Conservation (phyloP, 2,888 invertebrate genomes). For the Watsonalla cultraria region DNA sequence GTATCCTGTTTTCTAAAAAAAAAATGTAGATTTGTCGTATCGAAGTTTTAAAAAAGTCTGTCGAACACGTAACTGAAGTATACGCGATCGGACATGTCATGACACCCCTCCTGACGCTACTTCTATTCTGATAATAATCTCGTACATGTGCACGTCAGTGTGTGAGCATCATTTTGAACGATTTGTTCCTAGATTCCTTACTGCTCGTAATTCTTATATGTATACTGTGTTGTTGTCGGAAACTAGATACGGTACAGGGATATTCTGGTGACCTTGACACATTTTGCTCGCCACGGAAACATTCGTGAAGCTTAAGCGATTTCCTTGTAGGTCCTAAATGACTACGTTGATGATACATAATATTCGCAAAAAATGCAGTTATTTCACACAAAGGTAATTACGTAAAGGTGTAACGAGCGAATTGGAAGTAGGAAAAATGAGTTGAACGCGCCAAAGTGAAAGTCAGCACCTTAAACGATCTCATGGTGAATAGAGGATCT, state of each 20-base stretch:
- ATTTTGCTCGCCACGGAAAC: neutral
- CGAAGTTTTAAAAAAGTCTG: too few relatives aligned
- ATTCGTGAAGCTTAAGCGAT: neutral
- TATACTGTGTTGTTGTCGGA: too few relatives aligned
- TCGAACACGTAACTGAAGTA: too few relatives aligned
- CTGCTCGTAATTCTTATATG: too few relatives aligned
- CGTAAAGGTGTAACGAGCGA: neutral
- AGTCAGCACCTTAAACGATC: conserved; percentile 13
- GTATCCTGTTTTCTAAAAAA: too few relatives aligned
- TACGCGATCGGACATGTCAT: too few relatives aligned
- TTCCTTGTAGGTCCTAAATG: neutral
- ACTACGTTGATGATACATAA: neutral
- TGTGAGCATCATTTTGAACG: too few relatives aligned
- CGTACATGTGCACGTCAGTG: too few relatives aligned
- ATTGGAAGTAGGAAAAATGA: neutral
- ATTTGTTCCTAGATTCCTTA: too few relatives aligned
- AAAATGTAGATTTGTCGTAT: too few relatives aligned
- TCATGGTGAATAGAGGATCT: conserved; percentile 25
- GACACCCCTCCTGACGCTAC: too few relatives aligned
- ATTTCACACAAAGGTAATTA: neutral
- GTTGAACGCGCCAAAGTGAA: neutral
- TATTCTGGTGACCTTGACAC: neutral
- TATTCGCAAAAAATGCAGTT: neutral
- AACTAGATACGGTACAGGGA: neutral
- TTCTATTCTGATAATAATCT: too few relatives aligned